Conservation (phyloP, 2,113 vertebrate genomes). For the Pseudorhombus dupliciocellatus region DNA sequence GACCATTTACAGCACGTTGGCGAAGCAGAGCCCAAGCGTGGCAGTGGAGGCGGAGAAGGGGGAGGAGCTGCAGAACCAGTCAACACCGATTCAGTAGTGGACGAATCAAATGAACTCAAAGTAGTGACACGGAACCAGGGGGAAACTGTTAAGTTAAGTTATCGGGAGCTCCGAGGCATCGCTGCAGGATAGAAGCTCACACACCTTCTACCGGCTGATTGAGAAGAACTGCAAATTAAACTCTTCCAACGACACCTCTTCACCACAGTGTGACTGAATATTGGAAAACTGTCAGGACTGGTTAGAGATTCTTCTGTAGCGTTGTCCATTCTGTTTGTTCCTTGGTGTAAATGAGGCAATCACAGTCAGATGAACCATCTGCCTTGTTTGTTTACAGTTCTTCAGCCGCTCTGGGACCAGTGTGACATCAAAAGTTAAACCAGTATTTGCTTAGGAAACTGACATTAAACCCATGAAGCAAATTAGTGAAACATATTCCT, state of each 20-base stretch:
- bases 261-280: not conserved
- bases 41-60: slow-evolving; percentile 1
- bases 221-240: slow-evolving; percentile 10
- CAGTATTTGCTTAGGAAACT: not conserved
- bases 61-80: slow-evolving; percentile 3
- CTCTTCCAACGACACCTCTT: slow-evolving; percentile 7
- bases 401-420: slow-evolving; percentile 33
- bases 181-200: not conserved
- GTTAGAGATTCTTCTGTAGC: not conserved
- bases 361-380: not conserved
- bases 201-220: slow-evolving; percentile 2
- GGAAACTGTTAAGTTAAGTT: slow-evolving; percentile 17
- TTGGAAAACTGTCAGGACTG: not conserved
- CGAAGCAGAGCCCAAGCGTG: slow-evolving; percentile 35
- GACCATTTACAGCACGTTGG: slow-evolving; percentile 75
- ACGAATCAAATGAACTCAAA: slow-evolving; percentile 36
- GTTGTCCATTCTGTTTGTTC: slow-evolving; percentile 13
- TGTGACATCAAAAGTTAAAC: not conserved
- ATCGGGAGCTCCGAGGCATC: not conserved
- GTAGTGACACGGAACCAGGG: slow-evolving; percentile 11
- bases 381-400: slow-evolving; percentile 19
- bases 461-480: not conserved
- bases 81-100: slow-evolving; percentile 20
- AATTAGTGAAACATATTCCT: not conserved
- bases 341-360: not conserved